Base-by-base conservation (phyloP, 2,113 vertebrate genomes). In the Triplophysa rosa region DNA sequence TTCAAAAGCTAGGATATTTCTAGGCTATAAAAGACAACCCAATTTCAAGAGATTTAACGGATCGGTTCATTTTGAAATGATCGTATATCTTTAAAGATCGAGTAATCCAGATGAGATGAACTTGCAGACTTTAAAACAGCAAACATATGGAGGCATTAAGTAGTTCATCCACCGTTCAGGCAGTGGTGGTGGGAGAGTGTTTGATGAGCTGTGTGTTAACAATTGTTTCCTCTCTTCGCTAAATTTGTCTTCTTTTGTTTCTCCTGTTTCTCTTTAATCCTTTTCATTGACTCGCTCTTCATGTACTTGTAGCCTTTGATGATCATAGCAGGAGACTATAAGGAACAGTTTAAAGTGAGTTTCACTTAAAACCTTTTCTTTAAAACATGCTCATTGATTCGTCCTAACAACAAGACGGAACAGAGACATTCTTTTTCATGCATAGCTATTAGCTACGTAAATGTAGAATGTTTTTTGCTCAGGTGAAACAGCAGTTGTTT, bases 51-150 rank as follows among this genome's bases (percentile, higher is more conserved):
- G 42, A 75, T 21, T 75, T 37, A 62, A 47, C 4, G 40, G 45
- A 77, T 76, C 24, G n/a, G 73, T 76, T 76, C 45, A 24, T 54
- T 62, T 33, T 65, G 23, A 76, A 76, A 23, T 61, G 47, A 64
- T 76, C 73, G 65, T 45, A 76, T 64, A 65, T 24, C 73, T 47
- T 47, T 75, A 59, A 63, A 63, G 63, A 23, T n/a, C 24, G 17
- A 63, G 45, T 75, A 63, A 75, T 63, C 40, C 59, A 77, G 62
- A 77, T 77, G 74, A 77, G 62, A 77, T 75, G 59, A 54, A 65
- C 26, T 52, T 65, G 61, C 61, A 65, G 73, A 77, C 45, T 54
- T 64, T 42, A 77, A 77, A 77, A 76, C 24, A 11, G 45, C 61
- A 33, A 47, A 42, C 45, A 33, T 76, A 64, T 52, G 61, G 24